Conservation (phyloP, 1,140 invertebrate species). For the Drosophila hydei region DNA sequence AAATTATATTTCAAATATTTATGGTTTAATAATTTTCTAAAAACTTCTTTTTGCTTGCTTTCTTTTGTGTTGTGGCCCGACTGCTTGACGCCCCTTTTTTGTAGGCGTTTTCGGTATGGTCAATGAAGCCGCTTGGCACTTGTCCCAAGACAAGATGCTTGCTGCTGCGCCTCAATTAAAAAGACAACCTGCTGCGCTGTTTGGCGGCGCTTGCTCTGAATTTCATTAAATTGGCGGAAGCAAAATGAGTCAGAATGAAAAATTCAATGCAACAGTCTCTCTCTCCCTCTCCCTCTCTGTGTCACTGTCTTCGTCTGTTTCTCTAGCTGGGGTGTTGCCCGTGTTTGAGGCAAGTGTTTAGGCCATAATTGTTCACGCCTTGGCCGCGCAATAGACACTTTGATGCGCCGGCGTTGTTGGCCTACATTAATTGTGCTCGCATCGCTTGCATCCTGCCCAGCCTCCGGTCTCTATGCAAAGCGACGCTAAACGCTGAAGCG, state of each 20-base stretch:
- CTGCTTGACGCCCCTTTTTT: too few relatives aligned
- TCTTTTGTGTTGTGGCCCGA: too few relatives aligned
- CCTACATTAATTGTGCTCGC: constrained; percentile 33
- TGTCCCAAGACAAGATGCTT: constrained; percentile 39
- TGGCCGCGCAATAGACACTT: constrained; percentile 60
- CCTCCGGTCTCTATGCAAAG: constrained; percentile 56
- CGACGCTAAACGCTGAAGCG: constrained; percentile 60
- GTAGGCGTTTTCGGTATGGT: constrained; percentile 12
- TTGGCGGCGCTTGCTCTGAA: constrained; percentile 35
- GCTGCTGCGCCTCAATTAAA: constrained; percentile 59
- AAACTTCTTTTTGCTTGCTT: too few relatives aligned
- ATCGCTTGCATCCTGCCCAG: constrained; percentile 31
- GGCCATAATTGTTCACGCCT: constrained; percentile 78
- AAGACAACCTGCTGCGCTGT: constrained; percentile 67
- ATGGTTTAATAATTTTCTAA: too few relatives aligned
- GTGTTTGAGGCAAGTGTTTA: constrained; percentile 75
- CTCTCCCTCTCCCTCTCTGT: neutral
- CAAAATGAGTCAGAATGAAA: constrained; percentile 25
- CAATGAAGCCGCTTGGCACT: constrained; percentile 61
- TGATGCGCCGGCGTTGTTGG: constrained; percentile 47
- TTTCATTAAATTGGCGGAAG: constrained; percentile 69
- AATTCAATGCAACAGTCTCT: neutral
- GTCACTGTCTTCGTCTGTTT: neutral
- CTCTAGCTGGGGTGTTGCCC: constrained; percentile 41
- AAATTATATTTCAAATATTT: too few relatives aligned